phyloP scores from a whole-genome alignment of 2,797 vertebrate species.

The Dendrocincla tyrannina region DNA sequence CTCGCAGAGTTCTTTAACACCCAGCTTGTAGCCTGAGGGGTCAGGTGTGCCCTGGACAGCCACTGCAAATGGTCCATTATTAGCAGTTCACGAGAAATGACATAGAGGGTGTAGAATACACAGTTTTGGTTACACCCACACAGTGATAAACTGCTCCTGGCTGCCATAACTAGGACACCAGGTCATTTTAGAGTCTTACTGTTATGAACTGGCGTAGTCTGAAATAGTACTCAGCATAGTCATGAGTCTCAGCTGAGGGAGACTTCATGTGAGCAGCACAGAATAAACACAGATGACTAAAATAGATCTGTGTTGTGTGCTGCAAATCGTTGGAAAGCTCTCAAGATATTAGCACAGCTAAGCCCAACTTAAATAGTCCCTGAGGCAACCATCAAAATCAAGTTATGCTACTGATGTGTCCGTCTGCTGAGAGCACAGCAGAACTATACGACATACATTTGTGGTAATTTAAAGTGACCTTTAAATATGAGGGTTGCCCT shows the following conservation, averaged over 20 bases:
- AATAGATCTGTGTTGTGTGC: neutral
- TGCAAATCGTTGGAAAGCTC: constrained; percentile 1
- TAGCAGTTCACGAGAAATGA: no score
- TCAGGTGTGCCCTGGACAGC: no score
- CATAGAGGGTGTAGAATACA: no score
- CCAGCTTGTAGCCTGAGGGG: no score
- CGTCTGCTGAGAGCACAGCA: neutral
- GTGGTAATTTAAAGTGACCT: neutral
- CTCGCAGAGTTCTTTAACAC: no score
- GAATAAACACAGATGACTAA: constrained; percentile 6
- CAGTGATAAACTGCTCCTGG: no score
- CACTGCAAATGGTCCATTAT: no score
- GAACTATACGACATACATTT: neutral
- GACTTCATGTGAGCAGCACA: neutral
- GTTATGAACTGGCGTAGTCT: neutral
- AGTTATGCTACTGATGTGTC: neutral
- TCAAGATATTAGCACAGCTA: constrained; percentile 11
- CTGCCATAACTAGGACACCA: no score
- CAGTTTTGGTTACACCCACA: no score
- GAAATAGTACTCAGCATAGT: neutral
- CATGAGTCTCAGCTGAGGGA: neutral
- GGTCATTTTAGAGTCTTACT: neutral
- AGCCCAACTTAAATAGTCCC: neutral
- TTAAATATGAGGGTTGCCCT: neutral
- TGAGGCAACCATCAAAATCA: neutral